Base-by-base conservation (phyloP, 2,113 vertebrate species). In the Capreolus pygargus region DNA sequence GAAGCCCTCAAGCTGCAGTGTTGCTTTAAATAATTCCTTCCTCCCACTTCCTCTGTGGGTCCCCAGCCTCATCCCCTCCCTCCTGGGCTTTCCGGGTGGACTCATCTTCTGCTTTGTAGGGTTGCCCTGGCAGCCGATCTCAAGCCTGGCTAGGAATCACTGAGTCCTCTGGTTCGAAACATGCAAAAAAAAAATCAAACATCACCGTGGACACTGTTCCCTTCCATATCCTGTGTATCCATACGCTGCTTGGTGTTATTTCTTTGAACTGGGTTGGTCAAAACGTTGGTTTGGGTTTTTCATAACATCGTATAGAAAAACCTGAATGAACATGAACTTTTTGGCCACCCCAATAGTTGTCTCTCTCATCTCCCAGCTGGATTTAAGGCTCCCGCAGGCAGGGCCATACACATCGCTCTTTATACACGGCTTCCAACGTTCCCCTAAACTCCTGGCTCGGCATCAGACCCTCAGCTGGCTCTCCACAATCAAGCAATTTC, bases 201-300 rank as follows among this genome's bases (percentile, higher is more conserved):
- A 39, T 12, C 10, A 8, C 47, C 7, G 14, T 39, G 7, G 3
- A 33, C 36, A 1, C 13, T 0, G 0, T 13, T 58, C 36, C 39
- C 14, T 30, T 16, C 52, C n/a, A 2, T 1, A n/a, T n/a, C 36
- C 36, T 25, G 14, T 1, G 52, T 47, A 28, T 27, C 16, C 0
- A 0, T 6, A 17, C 36, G 3, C 54, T 6, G 54, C n/a, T 14
- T 4, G 10, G 14, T 30, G 2, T 10, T 86, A 16, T 21, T 28
- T 21, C 6, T 61, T 27, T 58, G 60, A 13, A 4, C 25, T 43
- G 70, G 36, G 70, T 76, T 43, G 70, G 14, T 76, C 70, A 76
- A 76, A 43, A 76, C 23, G 12, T 21, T 76, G 23, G 25, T 43
- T 12, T 25, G 36, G 10, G 70, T 43, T 43, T 76, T 74, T 14